Percentiles rank a stretch among this genome's conserved stretches.
These are phyloP conservation scores for Anas georgica DNA, from an alignment of 2,797 vertebrate genomes.

Conservation along the genomic window DNA sequence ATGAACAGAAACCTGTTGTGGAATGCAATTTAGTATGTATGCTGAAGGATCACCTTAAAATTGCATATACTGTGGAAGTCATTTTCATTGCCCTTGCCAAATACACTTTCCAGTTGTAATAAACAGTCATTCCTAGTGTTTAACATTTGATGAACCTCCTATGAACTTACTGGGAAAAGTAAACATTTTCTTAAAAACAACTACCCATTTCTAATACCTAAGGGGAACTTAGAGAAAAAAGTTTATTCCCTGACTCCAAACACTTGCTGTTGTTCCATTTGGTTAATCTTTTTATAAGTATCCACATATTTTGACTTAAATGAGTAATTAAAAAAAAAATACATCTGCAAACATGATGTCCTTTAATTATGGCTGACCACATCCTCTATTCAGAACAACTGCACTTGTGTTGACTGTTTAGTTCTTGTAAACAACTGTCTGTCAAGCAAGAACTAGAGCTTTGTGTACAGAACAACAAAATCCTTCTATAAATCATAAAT, in stretches of 20 bases:
- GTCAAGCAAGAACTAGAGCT: neutral
- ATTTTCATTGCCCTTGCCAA: conserved; percentile 5
- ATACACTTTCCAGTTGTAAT: neutral
- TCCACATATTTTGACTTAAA: conserved; percentile 46
- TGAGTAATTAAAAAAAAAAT: neutral
- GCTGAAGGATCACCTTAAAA: conserved; percentile 1
- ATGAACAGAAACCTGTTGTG: conserved; percentile 36
- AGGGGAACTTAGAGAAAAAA: neutral
- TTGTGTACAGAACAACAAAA: neutral
- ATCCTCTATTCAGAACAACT: neutral
- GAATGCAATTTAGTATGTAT: conserved; percentile 35
- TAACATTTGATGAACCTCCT: conserved; percentile 1
- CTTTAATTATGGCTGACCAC: conserved; percentile 14
- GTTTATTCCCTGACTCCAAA: neutral
- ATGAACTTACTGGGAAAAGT: neutral
- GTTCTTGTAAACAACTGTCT: neutral
- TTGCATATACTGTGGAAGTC: neutral
- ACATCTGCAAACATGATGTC: neutral
- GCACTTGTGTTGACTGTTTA: neutral
- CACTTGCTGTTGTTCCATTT: neutral
- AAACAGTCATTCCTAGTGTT: neutral
- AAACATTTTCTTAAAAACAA: conserved; percentile 6
- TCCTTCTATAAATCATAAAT: neutral
- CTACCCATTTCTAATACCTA: neutral
- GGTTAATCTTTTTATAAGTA: neutral